Percentiles rank a stretch among this genome's conserved stretches.
phyloP scores from a whole-genome alignment of 2,113 vertebrate genomes.

The Cairina moschata region DNA sequence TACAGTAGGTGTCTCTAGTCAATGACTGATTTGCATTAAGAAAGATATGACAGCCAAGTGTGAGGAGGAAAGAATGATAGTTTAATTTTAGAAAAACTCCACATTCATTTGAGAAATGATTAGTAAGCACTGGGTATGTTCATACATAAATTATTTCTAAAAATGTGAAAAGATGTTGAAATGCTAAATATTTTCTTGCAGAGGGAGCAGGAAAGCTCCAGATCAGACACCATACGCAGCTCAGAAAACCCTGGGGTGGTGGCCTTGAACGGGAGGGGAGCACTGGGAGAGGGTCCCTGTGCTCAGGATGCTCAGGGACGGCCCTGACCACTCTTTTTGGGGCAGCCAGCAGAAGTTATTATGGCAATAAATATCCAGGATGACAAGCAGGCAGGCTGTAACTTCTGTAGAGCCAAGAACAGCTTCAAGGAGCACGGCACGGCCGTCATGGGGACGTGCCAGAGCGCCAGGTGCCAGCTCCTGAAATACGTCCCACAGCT shows the following conservation, averaged over 20 bases:
- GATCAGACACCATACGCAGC: neutral
- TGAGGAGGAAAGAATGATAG: slow-evolving; percentile 67
- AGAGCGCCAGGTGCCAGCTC: slow-evolving; percentile 53
- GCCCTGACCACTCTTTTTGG: neutral
- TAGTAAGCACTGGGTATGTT: slow-evolving; percentile 70
- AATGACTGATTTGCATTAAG: slow-evolving; percentile 72
- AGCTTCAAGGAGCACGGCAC: neutral
- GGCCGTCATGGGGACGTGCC: neutral
- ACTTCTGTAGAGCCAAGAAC: neutral
- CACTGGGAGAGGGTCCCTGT: neutral
- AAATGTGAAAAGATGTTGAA: slow-evolving; percentile 62
- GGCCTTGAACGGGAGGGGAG: neutral
- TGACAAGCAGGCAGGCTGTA: neutral
- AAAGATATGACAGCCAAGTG: slow-evolving; percentile 68
- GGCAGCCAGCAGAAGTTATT: neutral
- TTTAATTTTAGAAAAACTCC: slow-evolving; percentile 72
- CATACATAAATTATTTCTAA: slow-evolving; percentile 66
- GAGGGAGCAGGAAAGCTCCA: neutral
- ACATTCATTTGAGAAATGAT: slow-evolving; percentile 70
- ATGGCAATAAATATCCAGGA: neutral
- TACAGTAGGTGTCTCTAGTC: slow-evolving; percentile 71
- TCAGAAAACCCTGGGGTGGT: neutral
- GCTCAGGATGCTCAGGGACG: neutral
- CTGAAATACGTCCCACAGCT: slow-evolving; percentile 44
- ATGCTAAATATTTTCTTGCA: slow-evolving; percentile 54